Percentiles rank a stretch among this genome's conserved stretches.
These are phyloP conservation scores for Periphyllus acericola DNA, from an alignment of 2,888 invertebrate species.

Conservation along the genomic window DNA sequence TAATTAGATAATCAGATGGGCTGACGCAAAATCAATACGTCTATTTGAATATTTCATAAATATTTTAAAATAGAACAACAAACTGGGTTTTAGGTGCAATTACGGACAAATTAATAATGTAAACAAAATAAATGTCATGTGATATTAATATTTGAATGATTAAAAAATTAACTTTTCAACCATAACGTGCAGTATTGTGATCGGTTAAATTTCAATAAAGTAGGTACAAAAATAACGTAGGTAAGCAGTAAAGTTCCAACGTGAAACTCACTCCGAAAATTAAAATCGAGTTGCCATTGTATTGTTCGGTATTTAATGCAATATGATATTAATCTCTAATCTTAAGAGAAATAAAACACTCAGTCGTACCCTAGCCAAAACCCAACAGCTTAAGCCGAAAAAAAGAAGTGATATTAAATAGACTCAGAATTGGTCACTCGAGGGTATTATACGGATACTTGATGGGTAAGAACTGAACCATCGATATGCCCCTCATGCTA, in stretches of 20 bases:
- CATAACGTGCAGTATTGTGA: background rate
- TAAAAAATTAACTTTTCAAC: background rate
- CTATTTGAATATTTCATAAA: background rate
- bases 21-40: background rate
- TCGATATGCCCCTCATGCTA: no score
- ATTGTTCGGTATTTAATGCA: no score
- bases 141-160: background rate
- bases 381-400: no score
- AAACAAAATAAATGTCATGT: background rate
- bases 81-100: background rate
- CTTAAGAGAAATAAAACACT: no score
- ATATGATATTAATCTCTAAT: no score
- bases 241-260: background rate
- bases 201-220: background rate
- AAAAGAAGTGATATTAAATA: no score
- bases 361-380: no score
- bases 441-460: no score
- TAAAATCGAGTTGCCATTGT: no score
- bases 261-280: no score
- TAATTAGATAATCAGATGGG: background rate
- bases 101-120: background rate
- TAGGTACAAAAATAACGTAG: background rate
- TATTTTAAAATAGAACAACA: background rate
- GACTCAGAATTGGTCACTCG: no score
- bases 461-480: no score